Percentiles rank a stretch among this genome's conserved stretches.
Conservation (phyloP, 2,797 vertebrate genomes). For the Salmo trutta region DNA sequence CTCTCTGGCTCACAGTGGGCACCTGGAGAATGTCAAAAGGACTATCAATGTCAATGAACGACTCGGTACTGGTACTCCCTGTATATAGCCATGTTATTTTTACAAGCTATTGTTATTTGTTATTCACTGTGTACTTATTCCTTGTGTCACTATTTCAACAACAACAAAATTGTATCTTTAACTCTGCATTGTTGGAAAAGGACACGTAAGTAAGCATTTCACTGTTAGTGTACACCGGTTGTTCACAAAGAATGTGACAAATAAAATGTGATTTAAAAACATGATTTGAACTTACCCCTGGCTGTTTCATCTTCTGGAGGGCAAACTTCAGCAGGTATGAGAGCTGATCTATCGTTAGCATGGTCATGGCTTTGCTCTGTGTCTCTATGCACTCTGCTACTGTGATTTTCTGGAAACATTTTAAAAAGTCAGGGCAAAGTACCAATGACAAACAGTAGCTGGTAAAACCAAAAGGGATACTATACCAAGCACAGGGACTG, state of each 20-base stretch:
- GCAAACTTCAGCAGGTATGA: slow-evolving; percentile 99
- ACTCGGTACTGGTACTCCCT: too few relatives aligned
- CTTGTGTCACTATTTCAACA: too few relatives aligned
- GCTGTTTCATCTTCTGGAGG: slow-evolving; percentile 99
- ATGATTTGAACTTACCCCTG: slow-evolving; percentile 84
- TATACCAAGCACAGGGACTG: not conserved
- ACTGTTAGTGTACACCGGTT: too few relatives aligned
- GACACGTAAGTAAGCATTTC: too few relatives aligned
- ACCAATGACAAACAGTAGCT: not conserved
- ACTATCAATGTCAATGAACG: too few relatives aligned
- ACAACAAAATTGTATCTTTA: too few relatives aligned
- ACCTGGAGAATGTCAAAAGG: not conserved
- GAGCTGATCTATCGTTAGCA: slow-evolving; percentile 96
- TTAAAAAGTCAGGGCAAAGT: not conserved
- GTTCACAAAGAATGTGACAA: too few relatives aligned
- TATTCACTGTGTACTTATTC: too few relatives aligned
- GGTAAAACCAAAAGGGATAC: not conserved
- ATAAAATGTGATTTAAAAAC: too few relatives aligned
- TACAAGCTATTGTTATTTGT: too few relatives aligned
- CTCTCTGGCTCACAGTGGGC: not conserved
- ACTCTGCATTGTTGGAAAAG: too few relatives aligned
- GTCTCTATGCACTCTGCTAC: slow-evolving; percentile 99
- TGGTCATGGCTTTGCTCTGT: slow-evolving; percentile 98
- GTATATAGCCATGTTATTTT: too few relatives aligned
- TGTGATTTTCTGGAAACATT: slow-evolving; percentile 91